These are phyloP conservation scores for Ochotona curzoniae DNA, from an alignment of 2,113 vertebrate species.

Conservation along the genomic window DNA sequence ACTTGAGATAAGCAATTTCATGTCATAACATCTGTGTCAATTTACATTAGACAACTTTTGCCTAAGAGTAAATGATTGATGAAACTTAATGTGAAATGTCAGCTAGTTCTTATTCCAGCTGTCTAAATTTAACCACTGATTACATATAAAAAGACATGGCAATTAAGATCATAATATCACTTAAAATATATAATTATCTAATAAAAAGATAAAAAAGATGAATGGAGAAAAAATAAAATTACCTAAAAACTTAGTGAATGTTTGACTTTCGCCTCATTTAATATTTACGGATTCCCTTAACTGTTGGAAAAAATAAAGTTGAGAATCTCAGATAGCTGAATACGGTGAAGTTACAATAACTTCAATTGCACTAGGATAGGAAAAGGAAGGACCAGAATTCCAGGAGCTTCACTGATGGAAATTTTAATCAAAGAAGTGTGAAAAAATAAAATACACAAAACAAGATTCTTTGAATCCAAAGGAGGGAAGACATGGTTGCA, in stretches of 20 bases:
- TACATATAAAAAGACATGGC: not conserved
- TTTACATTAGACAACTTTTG: not conserved
- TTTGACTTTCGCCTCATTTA: not conserved
- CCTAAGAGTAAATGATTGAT: not conserved
- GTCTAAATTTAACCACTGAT: not conserved
- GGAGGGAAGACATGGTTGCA: no score
- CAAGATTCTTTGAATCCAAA: no score
- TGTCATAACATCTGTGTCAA: accelerated
- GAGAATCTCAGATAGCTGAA: no score
- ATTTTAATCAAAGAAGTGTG: no score
- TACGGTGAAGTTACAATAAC: no score
- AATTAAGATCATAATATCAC: not conserved
- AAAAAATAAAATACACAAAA: no score
- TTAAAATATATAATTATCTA: not conserved
- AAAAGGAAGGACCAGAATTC: no score
- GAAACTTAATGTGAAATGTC: accelerated
- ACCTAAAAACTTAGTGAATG: not conserved
- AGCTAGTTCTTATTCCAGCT: not conserved
- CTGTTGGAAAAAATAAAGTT: not conserved
- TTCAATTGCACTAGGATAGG: no score
- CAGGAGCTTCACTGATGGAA: no score
- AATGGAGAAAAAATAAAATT: not conserved
- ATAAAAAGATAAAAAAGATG: not conserved
- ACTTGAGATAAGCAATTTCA: not conserved
- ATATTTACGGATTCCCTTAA: not conserved